A percentile compares a stretch with the other conserved stretches of the same genome.
phyloP scores from a whole-genome alignment of 2,113 vertebrate species.

The Lepisosteus oculatus region DNA sequence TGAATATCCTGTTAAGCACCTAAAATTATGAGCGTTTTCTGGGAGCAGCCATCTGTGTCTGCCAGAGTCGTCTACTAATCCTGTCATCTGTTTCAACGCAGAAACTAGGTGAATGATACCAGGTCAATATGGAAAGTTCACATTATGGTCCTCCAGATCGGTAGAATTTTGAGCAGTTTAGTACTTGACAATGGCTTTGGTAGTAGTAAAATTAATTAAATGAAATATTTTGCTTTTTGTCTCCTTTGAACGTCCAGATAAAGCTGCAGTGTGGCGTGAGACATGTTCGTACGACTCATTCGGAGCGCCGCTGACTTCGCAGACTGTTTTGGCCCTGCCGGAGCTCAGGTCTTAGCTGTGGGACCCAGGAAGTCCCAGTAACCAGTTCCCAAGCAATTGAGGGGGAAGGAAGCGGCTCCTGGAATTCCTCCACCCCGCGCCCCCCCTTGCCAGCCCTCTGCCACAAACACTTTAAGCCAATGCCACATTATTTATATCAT shows the following conservation, averaged over 20 bases:
- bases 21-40: background rate
- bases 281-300: conserved; percentile 18
- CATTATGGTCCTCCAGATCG: conserved; percentile 3
- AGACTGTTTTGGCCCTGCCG: background rate
- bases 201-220: conserved; percentile 26
- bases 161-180: conserved; percentile 24
- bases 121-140: conserved; percentile 18
- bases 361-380: background rate
- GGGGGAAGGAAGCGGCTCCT: conserved; percentile 4
- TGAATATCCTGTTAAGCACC: background rate
- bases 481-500: conserved; percentile 55
- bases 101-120: background rate
- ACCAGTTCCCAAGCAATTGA: conserved; percentile 2
- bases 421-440: background rate
- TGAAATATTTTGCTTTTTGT: conserved; percentile 6
- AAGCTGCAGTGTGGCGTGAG: conserved; percentile 1
- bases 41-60: too few species aligned
- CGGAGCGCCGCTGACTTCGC: conserved; percentile 17
- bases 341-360: conserved; percentile 38
- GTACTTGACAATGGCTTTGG: too few species aligned
- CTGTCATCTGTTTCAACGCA: background rate
- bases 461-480: conserved; percentile 29
- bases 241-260: conserved; percentile 17
- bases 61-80: too few species aligned
- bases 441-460: background rate